phyloP scores from a whole-genome alignment of 2,888 invertebrate species.

The Limnephilus rhombicus region DNA sequence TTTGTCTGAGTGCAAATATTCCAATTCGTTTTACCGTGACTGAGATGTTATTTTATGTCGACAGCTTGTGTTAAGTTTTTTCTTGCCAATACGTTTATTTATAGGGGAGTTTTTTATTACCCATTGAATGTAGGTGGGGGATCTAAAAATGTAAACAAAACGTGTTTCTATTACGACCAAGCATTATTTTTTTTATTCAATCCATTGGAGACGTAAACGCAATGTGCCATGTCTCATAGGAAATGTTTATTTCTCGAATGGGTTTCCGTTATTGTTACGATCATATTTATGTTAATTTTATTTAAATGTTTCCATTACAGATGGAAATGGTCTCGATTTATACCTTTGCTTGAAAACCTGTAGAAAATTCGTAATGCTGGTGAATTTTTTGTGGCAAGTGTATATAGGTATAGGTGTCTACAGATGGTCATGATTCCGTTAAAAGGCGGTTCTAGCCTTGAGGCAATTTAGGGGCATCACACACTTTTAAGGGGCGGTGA shows the following conservation, averaged over 20 bases:
- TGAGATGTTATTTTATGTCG: slow-evolving; percentile 3
- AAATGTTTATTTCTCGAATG: not conserved
- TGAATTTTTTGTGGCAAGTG: not conserved
- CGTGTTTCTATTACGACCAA: not conserved
- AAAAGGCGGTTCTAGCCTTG: not conserved
- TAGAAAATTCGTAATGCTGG: not conserved
- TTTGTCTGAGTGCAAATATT: slow-evolving; percentile 17
- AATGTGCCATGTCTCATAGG: not conserved
- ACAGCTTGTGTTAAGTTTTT: not conserved
- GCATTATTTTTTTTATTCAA: not conserved
- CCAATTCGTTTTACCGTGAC: not conserved
- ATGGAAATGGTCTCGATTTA: not conserved
- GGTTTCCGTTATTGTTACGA: not conserved
- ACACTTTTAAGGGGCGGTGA: not conserved
- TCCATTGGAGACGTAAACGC: not conserved
- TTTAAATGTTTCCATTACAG: not conserved
- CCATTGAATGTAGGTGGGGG: not conserved
- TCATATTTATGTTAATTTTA: not conserved
- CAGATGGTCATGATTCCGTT: not conserved
- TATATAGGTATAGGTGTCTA: too few species aligned
- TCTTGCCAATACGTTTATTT: not conserved
- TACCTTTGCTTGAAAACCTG: not conserved
- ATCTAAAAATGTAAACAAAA: not conserved
- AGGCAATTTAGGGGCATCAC: not conserved
- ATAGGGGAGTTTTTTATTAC: not conserved